These are phyloP conservation scores for Atherix ibis DNA, from an alignment of 2,888 invertebrate genomes.

Conservation along the genomic window DNA sequence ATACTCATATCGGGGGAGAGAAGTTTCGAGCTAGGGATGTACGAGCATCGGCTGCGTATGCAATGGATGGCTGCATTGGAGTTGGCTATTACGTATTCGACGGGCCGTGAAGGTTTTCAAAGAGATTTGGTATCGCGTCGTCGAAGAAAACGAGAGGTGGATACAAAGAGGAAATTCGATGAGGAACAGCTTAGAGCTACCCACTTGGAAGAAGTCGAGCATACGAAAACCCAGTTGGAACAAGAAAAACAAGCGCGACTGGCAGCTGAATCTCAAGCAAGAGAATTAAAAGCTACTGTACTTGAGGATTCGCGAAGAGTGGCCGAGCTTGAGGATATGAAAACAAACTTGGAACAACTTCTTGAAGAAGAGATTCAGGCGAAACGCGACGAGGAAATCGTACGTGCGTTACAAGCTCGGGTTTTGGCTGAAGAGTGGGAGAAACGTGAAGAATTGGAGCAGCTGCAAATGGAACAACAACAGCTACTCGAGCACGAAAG, in stretches of 20 bases:
- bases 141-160: conserved; percentile 26
- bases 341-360: conserved; percentile 50
- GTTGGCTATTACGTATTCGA: conserved; percentile 53
- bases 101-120: conserved; percentile 54
- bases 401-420: conserved; percentile 49
- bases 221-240: conserved; percentile 43
- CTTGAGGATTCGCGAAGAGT: conserved; percentile 56
- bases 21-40: conserved; percentile 55
- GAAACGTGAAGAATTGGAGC: conserved; percentile 61
- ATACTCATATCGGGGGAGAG: conserved; percentile 52
- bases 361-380: conserved; percentile 72
- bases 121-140: conserved; percentile 40
- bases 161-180: conserved; percentile 34
- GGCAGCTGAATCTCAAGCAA: conserved; percentile 38
- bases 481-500: conserved; percentile 56
- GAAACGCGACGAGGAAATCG: conserved; percentile 70
- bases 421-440: conserved; percentile 75
- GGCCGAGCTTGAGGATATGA: conserved; percentile 55
- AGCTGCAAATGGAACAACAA: conserved; percentile 61
- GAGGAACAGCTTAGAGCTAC: conserved; percentile 40
- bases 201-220: conserved; percentile 41
- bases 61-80: conserved; percentile 65
- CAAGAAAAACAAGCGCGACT: conserved; percentile 43
- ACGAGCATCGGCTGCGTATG: conserved; percentile 55
- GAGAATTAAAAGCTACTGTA: conserved; percentile 50